phyloP scores from a whole-genome alignment of 2,888 invertebrate species.

The Ophion ventricosus region DNA sequence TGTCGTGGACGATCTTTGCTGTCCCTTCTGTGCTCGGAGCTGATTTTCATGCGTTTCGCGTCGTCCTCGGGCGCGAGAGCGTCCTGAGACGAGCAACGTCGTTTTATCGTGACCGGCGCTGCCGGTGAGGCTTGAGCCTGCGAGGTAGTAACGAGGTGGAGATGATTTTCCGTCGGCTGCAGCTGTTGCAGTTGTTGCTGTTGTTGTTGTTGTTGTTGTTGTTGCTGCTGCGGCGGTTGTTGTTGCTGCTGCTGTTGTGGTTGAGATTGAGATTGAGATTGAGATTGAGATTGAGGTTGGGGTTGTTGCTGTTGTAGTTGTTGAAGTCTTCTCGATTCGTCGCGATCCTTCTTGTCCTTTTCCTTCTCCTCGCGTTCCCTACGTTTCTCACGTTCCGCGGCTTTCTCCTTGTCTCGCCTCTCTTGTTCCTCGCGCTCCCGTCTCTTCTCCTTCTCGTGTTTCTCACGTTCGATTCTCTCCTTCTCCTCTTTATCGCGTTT shows the following conservation, averaged over 20 bases:
- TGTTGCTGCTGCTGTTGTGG: constrained; percentile 62
- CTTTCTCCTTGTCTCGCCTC: constrained; percentile 80
- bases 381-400: constrained; percentile 76
- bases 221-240: constrained; percentile 69
- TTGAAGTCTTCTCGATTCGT: constrained; percentile 78
- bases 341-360: constrained; percentile 81
- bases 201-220: constrained; percentile 57
- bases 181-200: constrained; percentile 69
- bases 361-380: constrained; percentile 81
- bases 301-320: constrained; percentile 69
- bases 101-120: constrained; percentile 88
- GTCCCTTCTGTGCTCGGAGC: constrained; percentile 86
- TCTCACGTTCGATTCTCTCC: constrained; percentile 81
- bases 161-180: constrained; percentile 79
- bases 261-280: constrained; percentile 65
- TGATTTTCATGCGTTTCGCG: constrained; percentile 87
- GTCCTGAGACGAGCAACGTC: constrained; percentile 92
- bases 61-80: constrained; percentile 85
- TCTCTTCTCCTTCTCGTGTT: constrained; percentile 79
- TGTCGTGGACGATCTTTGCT: constrained; percentile 87
- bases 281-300: constrained; percentile 64
- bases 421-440: constrained; percentile 82
- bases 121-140: constrained; percentile 84
- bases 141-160: constrained; percentile 71
- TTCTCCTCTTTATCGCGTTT: constrained; percentile 82